Base-by-base conservation (phyloP, 2,113 vertebrate species). In the Thunnus thynnus region DNA sequence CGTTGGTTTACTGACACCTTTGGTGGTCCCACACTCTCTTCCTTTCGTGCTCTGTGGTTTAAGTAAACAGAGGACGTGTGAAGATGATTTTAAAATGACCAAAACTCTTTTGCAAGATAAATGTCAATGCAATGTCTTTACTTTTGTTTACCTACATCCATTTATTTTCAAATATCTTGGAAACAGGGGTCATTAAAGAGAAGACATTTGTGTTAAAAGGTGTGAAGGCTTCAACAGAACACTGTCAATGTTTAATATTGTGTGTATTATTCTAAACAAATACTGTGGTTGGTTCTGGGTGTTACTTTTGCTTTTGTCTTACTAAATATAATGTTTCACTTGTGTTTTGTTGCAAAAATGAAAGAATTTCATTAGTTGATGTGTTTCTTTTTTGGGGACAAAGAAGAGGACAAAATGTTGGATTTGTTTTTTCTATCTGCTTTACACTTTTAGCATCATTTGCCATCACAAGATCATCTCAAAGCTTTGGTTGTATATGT, bases 31-130 rank as follows among this genome's bases (percentile, higher is more conserved):
- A 52, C 67, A 16, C n/a, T 13, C 18, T 52, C 12, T 0, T 1
- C 62, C 0, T 46, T 8, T 55, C 17, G 68, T 62, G 66, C 10
- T 20, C 18, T 75, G 82, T 71, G 55, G 64, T 66, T 85, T 47
- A 1, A 55, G 14, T 46, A 20, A 17, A 57, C 27, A 25, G 12
- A 13, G 7, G 20, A 0, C 8, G 2, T 41, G 6, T 41, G 36
- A 41, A 41, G 36, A 9, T 41, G 36, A 41, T 9, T 41, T 41
- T 2, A 41, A 41, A 41, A 41, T 41, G 36, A 41, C 7, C 7
- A 9, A 41, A 41, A 1, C 32, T 36, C 5, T 36, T 36, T 36
- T 36, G 36, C 36, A 5, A 2, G 7, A 41, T 41, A 41, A 41
- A 41, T 9, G 7, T 36, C 32, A 5, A 22, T 36, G 5, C 32